Evolutionary conservation across 2,797 vertebrate genomes (phyloP).

Genomic region (Rhinatrema bivittatum): DNA sequence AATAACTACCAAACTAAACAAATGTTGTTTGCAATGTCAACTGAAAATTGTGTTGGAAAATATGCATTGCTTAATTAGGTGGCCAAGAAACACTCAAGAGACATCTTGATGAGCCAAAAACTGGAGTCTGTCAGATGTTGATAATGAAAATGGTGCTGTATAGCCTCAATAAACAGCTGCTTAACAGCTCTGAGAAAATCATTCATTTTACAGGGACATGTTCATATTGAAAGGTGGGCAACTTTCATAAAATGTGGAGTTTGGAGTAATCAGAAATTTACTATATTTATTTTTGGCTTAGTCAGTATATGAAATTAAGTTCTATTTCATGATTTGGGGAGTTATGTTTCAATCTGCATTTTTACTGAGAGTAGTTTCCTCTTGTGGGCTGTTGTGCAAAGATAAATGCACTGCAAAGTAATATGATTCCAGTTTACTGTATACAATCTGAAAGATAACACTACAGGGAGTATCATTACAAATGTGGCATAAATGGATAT

Average conservation of each 20-base stretch:
- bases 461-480: too few species aligned
- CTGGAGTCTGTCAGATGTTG: conserved; percentile 5
- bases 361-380: too few species aligned
- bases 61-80: neutral
- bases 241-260: neutral
- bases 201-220: conserved; percentile 1
- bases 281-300: conserved; percentile 1
- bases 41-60: neutral
- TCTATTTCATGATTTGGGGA: conserved; percentile 8
- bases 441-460: too few species aligned
- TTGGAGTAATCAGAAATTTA: neutral
- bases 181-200: conserved; percentile 1
- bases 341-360: too few species aligned
- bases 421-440: too few species aligned
- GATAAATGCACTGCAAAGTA: too few species aligned
- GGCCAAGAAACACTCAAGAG: conserved; percentile 8
- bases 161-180: conserved; percentile 6
- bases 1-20: too few species aligned
- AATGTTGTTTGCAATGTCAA: neutral
- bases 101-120: neutral
- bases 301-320: too few species aligned
- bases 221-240: neutral
- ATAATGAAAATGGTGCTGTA: conserved; percentile 12
- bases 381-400: too few species aligned
- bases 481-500: too few species aligned